Percentiles rank a stretch among this genome's conserved stretches.
Evolutionary conservation across 2,888 invertebrate genomes (phyloP).

Genomic region (Cheiracanthium punctorium): DNA sequence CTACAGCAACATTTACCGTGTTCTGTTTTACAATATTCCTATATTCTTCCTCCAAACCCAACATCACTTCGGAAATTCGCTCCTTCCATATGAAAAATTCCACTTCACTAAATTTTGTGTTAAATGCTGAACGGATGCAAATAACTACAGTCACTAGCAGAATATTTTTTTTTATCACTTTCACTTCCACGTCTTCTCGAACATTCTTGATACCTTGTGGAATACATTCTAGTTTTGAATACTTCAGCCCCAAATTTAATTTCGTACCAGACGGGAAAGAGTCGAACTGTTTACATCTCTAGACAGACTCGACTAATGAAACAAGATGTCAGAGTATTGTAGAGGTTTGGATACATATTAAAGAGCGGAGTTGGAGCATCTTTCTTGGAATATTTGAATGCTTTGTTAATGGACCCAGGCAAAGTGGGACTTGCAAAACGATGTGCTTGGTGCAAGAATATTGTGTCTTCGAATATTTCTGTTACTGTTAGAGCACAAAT

Average conservation of each 20-base stretch:
- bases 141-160: background rate
- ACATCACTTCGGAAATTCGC: background rate
- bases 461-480: background rate
- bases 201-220: background rate
- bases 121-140: conserved; percentile 8
- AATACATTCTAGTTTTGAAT: background rate
- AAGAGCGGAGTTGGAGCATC: background rate
- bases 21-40: background rate
- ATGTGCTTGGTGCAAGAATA: background rate
- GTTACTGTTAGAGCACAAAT: no score
- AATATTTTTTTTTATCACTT: background rate
- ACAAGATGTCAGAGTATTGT: background rate
- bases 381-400: background rate
- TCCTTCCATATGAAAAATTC: background rate
- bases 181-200: background rate
- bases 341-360: background rate
- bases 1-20: no score
- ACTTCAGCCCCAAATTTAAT: background rate
- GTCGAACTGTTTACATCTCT: conserved; percentile 8
- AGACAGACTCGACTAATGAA: conserved; percentile 7
- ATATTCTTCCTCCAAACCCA: background rate
- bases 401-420: background rate
- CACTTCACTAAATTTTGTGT: background rate
- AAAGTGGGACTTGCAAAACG: background rate
- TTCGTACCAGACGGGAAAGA: background rate